A percentile compares a stretch with the other conserved stretches of the same genome.
Conservation (phyloP, 2,113 vertebrate genomes). For the Aepyceros melampus region DNA sequence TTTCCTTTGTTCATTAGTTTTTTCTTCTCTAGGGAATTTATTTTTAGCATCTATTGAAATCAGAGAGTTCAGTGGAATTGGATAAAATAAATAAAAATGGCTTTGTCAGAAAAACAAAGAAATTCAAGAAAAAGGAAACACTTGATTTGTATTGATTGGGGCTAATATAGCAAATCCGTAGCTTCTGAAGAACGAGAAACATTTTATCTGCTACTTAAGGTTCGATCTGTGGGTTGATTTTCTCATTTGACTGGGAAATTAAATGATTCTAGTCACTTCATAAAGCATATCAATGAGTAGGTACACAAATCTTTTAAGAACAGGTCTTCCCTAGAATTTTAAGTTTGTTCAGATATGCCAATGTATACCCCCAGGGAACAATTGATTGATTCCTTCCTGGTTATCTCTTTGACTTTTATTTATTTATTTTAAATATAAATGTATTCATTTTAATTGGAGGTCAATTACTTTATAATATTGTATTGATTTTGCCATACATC, state of each 20-base stretch:
- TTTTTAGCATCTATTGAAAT: conserved; percentile 57
- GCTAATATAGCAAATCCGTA: not conserved
- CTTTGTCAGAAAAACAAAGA: conserved; percentile 54
- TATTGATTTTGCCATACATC: too few relatives aligned
- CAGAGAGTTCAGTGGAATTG: conserved; percentile 57
- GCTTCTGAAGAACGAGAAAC: conserved; percentile 15
- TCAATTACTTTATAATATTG: too few relatives aligned
- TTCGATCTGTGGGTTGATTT: not conserved
- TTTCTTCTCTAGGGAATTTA: conserved; percentile 24
- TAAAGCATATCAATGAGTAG: not conserved
- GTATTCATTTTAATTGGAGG: too few relatives aligned
- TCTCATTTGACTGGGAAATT: conserved; percentile 19
- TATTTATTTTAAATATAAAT: too few relatives aligned
- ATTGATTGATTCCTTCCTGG: not conserved
- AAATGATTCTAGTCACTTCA: not conserved
- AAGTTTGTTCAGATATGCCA: not conserved
- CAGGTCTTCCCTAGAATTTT: not conserved
- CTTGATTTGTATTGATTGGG: not conserved
- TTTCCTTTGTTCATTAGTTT: conserved; percentile 47
- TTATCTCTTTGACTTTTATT: not conserved
- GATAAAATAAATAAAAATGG: conserved; percentile 48
- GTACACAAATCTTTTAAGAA: not conserved
- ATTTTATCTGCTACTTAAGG: not conserved
- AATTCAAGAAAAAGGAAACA: conserved; percentile 28
- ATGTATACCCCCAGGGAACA: not conserved